These are phyloP conservation scores for Mormyrus proboscirostris DNA, from an alignment of 2,797 vertebrate species.

Conservation along the genomic window DNA sequence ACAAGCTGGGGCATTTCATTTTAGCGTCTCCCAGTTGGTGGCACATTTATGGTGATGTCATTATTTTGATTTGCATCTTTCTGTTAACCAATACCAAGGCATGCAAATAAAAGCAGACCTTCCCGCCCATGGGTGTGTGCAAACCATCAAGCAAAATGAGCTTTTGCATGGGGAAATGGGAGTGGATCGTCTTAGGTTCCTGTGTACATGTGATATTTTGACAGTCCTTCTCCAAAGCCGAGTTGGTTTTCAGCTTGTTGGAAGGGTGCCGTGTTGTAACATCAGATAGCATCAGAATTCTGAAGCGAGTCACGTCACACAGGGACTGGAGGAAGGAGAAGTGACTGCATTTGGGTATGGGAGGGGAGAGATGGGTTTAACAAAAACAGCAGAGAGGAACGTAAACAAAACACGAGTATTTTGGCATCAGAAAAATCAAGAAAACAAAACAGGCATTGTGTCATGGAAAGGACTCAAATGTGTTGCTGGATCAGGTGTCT, in stretches of 20 bases:
- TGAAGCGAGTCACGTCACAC: neutral
- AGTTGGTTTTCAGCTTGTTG: neutral
- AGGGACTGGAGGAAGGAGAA: neutral
- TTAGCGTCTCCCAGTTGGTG: neutral
- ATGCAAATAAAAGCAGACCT: constrained; percentile 4
- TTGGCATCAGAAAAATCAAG: constrained; percentile 1
- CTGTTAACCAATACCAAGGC: constrained; percentile 4
- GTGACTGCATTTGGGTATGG: neutral
- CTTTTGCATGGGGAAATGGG: neutral
- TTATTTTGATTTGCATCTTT: constrained; percentile 17
- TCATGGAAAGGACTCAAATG: neutral
- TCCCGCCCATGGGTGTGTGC: neutral
- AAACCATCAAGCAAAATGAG: neutral
- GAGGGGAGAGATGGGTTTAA: neutral
- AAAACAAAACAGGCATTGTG: neutral
- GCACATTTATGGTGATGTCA: constrained; percentile 11
- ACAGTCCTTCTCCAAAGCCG: neutral
- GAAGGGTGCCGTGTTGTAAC: neutral
- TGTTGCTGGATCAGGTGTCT: neutral
- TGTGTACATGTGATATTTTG: constrained; percentile 3
- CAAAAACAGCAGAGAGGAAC: neutral
- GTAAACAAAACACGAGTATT: neutral
- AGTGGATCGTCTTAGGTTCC: neutral
- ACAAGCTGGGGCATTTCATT: constrained; percentile 12
- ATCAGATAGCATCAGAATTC: neutral